Conservation (phyloP, 2,113 vertebrate species). For the Eulemur macaco region DNA sequence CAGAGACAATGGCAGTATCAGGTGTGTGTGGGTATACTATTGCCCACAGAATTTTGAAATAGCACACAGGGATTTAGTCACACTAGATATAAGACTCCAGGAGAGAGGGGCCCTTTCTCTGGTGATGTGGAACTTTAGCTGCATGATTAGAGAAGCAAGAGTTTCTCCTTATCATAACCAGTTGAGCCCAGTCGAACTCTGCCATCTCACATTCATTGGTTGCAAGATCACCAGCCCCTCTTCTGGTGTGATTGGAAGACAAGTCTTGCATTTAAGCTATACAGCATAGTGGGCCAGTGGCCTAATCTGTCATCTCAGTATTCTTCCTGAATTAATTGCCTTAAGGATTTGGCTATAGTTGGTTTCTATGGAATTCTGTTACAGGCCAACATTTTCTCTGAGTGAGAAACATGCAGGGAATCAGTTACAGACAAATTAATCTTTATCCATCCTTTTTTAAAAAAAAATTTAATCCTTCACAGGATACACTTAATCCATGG, state of each 20-base stretch:
- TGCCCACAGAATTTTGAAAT: background rate
- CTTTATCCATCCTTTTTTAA: background rate
- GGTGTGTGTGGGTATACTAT: background rate
- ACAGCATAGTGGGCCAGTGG: background rate
- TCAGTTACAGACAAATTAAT: background rate
- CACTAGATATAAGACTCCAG: background rate
- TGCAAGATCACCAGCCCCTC: background rate
- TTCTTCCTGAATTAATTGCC: background rate
- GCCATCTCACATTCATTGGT: background rate
- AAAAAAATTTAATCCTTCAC: background rate
- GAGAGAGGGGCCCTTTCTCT: background rate
- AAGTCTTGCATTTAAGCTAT: background rate
- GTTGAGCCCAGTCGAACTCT: background rate
- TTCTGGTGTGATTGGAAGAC: background rate
- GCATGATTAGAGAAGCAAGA: background rate
- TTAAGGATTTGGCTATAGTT: background rate
- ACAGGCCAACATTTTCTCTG: background rate
- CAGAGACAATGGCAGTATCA: background rate
- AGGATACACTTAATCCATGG: background rate
- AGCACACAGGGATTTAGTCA: background rate
- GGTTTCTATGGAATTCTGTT: background rate
- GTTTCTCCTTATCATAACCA: background rate
- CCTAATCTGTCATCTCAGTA: background rate
- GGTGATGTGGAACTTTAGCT: background rate
- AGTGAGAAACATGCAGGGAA: background rate